Evolutionary conservation across 1,140 invertebrate genomes (phyloP), one percentile per base, ranked within the genome.

Genomic region (Saccostrea glomerata): DNA sequence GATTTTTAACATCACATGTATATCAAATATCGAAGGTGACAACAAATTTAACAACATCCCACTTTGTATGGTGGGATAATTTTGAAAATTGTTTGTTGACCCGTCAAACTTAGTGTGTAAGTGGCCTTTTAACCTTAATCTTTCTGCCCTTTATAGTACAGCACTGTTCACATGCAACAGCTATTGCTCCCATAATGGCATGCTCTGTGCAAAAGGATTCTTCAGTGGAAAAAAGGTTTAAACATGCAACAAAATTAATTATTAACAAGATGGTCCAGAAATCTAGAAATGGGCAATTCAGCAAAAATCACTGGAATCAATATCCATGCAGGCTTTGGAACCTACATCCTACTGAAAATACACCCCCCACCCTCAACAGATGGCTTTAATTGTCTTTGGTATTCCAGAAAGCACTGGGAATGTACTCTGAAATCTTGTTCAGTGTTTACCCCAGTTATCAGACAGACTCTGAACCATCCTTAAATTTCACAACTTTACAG

Each of bases 401-500:
- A 63, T 2, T 63, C 23, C 13, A 36, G 70, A 15, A 77, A 12
- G 13, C 12, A 77, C n/a, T 36, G 70, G 7, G 25, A 77, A 77
- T 30, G 58, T n/a, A 77, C 23, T 77, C 70, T 77, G 70, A 25
- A 77, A 36, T 25, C 66, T 30, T 36, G 47, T 47, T 47, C 6
- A 7, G 13, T 30, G 70, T 15, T 30, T 15, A 25, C 70, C n/a
- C 25, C 70, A 77, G 23, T 36, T 15, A 77, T 77, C 30, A 77
- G 2, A 17, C 70, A 77, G 25, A 30, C 25, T 77, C 70, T 17
- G 30, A 36, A 77, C 11, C 23, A 25, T 30, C 70, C 23, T 25
- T 11, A 77, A 77, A 30, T 77, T 77, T 77, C 70, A 77, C 70
- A 77, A 77, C 70, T 77, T 77, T 25, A 25, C 70, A 17, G 70